Evolutionary conservation across 2,113 vertebrate genomes (phyloP).

Genomic region (Illadopsis cleaveri): DNA sequence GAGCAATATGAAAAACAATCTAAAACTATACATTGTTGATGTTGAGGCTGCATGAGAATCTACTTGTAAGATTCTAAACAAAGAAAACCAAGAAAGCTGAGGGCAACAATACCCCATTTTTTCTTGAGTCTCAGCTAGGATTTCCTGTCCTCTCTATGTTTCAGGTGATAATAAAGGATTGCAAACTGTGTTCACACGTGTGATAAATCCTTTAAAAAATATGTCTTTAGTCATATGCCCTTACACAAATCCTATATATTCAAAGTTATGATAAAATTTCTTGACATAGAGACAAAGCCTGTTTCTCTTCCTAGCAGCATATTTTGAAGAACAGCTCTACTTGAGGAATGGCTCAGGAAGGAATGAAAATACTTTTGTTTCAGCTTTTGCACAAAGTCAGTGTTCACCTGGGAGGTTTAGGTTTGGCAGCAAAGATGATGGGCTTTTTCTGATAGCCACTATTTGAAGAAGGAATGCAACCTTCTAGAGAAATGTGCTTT

Average conservation of each 20-base stretch:
- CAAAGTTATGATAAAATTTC: background rate
- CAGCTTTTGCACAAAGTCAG: background rate
- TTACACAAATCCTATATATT: background rate
- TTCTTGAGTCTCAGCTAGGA: background rate
- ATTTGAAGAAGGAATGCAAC: background rate
- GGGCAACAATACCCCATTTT: background rate
- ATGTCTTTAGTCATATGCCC: background rate
- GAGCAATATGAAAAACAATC: no score
- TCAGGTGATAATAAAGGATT: background rate
- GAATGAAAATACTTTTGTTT: background rate
- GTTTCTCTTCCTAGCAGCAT: background rate
- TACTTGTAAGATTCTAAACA: no score
- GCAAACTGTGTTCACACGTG: background rate
- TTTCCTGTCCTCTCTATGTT: background rate
- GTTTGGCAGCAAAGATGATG: background rate
- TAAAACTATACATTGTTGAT: no score
- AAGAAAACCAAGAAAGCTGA: no score
- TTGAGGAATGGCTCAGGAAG: background rate
- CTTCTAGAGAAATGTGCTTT: background rate
- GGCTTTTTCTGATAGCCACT: background rate
- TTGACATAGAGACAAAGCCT: background rate
- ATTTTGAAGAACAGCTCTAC: background rate
- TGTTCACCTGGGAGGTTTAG: background rate
- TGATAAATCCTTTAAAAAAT: background rate
- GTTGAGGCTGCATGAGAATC: no score